These are phyloP conservation scores for Benthosema pterotum DNA, from an alignment of 2,797 vertebrate species.

Conservation along the genomic window DNA sequence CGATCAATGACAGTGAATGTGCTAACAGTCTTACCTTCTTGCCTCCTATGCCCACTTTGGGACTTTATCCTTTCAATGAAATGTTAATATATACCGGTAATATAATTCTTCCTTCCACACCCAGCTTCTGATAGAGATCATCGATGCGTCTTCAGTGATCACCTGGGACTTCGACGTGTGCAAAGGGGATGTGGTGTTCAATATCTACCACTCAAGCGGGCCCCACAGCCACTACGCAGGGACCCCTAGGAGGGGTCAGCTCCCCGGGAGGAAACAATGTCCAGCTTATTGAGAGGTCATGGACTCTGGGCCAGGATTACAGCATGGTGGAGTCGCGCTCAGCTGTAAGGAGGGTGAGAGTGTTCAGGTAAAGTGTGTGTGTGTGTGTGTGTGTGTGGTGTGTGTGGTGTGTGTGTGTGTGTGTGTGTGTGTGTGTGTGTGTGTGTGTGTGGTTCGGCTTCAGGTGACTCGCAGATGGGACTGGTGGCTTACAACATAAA, in stretches of 20 bases:
- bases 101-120: not conserved
- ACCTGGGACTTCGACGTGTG: slow-evolving; percentile 99
- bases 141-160: slow-evolving; percentile 95
- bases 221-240: slow-evolving; percentile 90
- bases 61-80: no score
- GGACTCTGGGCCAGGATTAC: slow-evolving; percentile 94
- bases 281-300: slow-evolving; percentile 93
- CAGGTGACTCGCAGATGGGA: no score
- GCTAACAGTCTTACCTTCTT: no score
- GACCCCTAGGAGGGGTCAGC: slow-evolving; percentile 88
- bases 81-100: no score
- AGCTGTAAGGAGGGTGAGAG: slow-evolving; percentile 97
- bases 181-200: slow-evolving; percentile 96
- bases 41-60: not conserved
- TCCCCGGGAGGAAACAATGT: slow-evolving; percentile 91
- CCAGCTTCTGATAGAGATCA: slow-evolving; percentile 92
- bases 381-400: no score
- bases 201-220: slow-evolving; percentile 96
- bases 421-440: no score
- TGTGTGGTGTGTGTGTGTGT: no score
- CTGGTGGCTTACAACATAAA: no score
- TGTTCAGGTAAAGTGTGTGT: slow-evolving; percentile 95
- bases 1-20: no score
- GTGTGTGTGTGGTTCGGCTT: no score
- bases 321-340: slow-evolving; percentile 96